These are phyloP conservation scores for Drosophila ambigua DNA, from an alignment of 1,140 invertebrate species.

Conservation along the genomic window DNA sequence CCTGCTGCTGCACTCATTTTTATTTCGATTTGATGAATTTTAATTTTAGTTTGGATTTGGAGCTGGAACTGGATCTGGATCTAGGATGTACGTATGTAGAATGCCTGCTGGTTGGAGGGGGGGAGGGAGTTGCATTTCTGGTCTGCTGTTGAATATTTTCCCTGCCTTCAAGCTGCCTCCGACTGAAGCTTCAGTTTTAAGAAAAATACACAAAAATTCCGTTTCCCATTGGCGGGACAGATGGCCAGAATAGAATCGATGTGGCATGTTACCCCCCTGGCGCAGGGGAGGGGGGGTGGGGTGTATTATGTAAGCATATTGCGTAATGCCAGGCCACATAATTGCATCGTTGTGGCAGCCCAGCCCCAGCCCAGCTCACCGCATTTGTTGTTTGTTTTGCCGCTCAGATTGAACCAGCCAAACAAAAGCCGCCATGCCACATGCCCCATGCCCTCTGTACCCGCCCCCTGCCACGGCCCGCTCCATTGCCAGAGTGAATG, in stretches of 20 bases:
- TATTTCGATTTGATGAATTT: no score
- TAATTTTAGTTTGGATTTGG: no score
- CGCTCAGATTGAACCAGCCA: conserved; percentile 28
- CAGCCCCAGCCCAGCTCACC: neutral
- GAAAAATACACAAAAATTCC: no score
- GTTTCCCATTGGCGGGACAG: no score
- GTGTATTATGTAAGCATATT: conserved; percentile 32
- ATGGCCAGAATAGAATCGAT: no score
- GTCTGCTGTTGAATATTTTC: neutral
- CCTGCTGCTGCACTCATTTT: conserved; percentile 27
- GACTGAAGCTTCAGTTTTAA: no score
- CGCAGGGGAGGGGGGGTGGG: neutral
- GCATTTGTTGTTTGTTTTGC: conserved; percentile 5
- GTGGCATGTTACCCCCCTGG: no score
- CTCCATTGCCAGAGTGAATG: neutral
- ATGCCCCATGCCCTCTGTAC: neutral
- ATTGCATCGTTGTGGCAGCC: conserved; percentile 29
- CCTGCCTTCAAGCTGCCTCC: no score
- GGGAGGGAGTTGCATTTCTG: neutral
- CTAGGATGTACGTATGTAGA: neutral
- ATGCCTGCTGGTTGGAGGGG: no score
- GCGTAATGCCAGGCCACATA: conserved; percentile 39
- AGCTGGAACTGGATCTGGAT: neutral
- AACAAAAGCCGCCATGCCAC: conserved; percentile 22
- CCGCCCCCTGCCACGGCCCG: no score